These are phyloP conservation scores for Astropecten irregularis DNA, from an alignment of 53 echinoderm and acorn worm species.

Conservation along the genomic window DNA sequence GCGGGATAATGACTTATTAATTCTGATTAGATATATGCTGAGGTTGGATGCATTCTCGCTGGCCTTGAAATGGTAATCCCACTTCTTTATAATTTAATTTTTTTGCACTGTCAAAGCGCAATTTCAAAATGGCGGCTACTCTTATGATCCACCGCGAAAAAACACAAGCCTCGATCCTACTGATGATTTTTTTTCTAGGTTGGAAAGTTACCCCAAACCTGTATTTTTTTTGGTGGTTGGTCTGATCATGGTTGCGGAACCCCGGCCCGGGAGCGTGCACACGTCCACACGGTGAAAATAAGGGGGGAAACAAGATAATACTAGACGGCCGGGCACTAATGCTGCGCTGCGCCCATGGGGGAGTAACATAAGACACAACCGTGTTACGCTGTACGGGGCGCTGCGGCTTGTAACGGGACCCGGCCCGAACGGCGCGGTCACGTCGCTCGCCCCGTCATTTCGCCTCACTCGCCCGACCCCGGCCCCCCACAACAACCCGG, in stretches of 20 bases:
- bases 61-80: too few relatives aligned
- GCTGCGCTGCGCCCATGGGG: conserved; percentile 53
- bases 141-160: conserved; percentile 14
- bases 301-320: conserved; percentile 51
- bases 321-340: conserved; percentile 41
- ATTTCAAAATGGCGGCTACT: conserved; percentile 38
- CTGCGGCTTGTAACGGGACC: conserved; percentile 47
- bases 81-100: too few relatives aligned
- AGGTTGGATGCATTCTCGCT: too few relatives aligned
- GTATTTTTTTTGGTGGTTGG: conserved; percentile 51
- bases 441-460: conserved; percentile 39
- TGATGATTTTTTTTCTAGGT: conserved; percentile 50
- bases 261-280: conserved; percentile 34
- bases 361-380: conserved; percentile 38
- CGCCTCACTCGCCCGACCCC: conserved; percentile 30
- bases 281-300: neutral
- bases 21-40: too few relatives aligned
- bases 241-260: conserved; percentile 37
- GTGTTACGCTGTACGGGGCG: conserved; percentile 32
- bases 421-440: conserved; percentile 20
- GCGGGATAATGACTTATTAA: too few relatives aligned
- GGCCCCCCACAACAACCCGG: too few relatives aligned
- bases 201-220: too few relatives aligned
- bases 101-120: neutral
- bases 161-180: neutral